Percentiles rank a stretch among this genome's conserved stretches.
phyloP scores from a whole-genome alignment of 1,140 invertebrate species.

The Procambarus virginalis region DNA sequence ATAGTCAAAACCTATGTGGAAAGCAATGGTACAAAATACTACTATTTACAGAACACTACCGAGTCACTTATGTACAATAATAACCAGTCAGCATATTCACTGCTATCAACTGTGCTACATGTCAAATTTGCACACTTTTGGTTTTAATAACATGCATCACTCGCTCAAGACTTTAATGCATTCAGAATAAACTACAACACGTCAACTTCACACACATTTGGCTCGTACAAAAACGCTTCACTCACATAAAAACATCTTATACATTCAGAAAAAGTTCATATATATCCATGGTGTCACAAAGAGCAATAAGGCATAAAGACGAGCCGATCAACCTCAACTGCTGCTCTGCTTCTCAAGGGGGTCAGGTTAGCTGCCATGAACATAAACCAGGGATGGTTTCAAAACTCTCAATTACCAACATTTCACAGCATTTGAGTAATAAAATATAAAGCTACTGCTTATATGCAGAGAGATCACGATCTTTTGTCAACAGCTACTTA shows the following conservation, averaged over 20 bases:
- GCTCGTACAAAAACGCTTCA: slow-evolving; percentile 13
- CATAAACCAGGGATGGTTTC: slow-evolving; percentile 2
- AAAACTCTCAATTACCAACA: not conserved
- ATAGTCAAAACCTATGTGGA: slow-evolving; percentile 50
- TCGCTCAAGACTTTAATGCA: slow-evolving; percentile 6
- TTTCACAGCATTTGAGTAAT: slow-evolving; percentile 1
- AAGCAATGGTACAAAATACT: slow-evolving; percentile 48
- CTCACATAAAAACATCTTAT: slow-evolving; percentile 31
- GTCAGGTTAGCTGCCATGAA: slow-evolving; percentile 40
- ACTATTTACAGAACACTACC: slow-evolving; percentile 39
- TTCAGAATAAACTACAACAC: slow-evolving; percentile 11
- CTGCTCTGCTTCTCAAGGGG: slow-evolving; percentile 34
- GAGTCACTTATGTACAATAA: slow-evolving; percentile 27
- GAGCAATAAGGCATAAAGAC: slow-evolving; percentile 30
- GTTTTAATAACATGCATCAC: slow-evolving; percentile 23
- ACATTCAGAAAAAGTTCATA: slow-evolving; percentile 31
- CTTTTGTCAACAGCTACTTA: slow-evolving; percentile 11
- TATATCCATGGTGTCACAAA: slow-evolving; percentile 31
- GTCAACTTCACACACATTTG: slow-evolving; percentile 9
- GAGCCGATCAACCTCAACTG: slow-evolving; percentile 31
- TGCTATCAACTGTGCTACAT: slow-evolving; percentile 17
- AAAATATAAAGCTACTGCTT: slow-evolving; percentile 16
- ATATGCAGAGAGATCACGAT: slow-evolving; percentile 20
- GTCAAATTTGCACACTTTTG: slow-evolving; percentile 27
- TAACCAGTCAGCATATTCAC: slow-evolving; percentile 14